phyloP scores from a whole-genome alignment of 2,888 invertebrate species.

The Brachypalpus laphriformis region DNA sequence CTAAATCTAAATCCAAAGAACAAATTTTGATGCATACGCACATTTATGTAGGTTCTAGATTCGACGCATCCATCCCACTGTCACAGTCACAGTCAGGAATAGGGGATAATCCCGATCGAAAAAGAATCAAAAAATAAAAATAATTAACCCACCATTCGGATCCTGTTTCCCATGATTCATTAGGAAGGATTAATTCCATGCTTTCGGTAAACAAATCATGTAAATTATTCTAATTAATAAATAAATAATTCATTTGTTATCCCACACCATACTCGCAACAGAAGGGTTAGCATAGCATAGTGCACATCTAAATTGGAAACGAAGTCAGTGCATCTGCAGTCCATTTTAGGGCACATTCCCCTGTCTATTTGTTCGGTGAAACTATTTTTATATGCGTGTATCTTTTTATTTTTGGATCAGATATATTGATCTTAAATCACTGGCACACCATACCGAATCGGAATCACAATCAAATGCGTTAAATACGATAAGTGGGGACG shows the following conservation, averaged over 20 bases:
- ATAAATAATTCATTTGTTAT: conserved; percentile 37
- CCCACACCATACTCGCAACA: background rate
- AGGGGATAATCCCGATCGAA: too few relatives aligned
- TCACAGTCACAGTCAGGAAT: background rate
- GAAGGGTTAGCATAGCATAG: too few relatives aligned
- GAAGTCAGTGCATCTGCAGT: background rate
- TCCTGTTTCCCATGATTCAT: conserved; percentile 29
- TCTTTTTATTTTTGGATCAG: conserved; percentile 1
- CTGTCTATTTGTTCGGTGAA: background rate
- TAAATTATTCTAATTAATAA: conserved; percentile 37
- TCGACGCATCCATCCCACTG: background rate
- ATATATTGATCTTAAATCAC: conserved; percentile 1
- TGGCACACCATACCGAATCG: conserved; percentile 9
- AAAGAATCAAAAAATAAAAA: too few relatives aligned
- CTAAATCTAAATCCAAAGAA: conserved; percentile 1
- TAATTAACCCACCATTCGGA: too few relatives aligned
- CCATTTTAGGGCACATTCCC: background rate
- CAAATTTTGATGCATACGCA: too few relatives aligned
- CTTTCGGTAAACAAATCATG: background rate
- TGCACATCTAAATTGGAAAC: background rate
- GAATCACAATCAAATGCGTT: too few relatives aligned
- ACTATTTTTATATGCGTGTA: conserved; percentile 24
- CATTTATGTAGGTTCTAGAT: background rate
- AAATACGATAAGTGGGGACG: conserved; percentile 64
- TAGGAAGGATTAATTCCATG: conserved; percentile 3